Conservation (phyloP, 2,113 vertebrate genomes). For the Falco punctatus region DNA sequence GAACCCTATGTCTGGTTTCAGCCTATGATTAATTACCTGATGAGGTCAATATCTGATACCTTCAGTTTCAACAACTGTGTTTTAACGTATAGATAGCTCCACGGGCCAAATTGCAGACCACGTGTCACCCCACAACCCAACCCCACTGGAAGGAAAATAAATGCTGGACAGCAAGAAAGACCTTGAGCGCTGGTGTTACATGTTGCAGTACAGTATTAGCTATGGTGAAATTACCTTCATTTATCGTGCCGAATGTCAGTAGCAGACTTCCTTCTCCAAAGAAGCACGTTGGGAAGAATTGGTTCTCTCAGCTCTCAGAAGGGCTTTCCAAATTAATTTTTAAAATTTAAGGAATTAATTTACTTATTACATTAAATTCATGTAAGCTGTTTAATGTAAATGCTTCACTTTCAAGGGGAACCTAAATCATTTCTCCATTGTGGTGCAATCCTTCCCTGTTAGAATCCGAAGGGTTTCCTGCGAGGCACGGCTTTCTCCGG, state of each 20-base stretch:
- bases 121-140: neutral
- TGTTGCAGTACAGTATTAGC: neutral
- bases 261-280: neutral
- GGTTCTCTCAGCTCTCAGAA: slow-evolving; percentile 3
- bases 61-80: neutral
- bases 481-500: neutral
- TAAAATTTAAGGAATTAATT: slow-evolving; percentile 45
- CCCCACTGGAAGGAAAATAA: neutral
- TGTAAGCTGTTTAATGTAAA: slow-evolving; percentile 61
- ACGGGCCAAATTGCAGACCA: neutral
- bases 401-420: slow-evolving; percentile 37
- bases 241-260: neutral
- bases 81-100: neutral
- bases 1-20: neutral
- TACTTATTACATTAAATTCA: slow-evolving; percentile 24
- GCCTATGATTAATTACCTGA: neutral
- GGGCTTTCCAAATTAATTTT: slow-evolving; percentile 63
- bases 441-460: neutral
- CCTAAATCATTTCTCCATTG: slow-evolving; percentile 11
- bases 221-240: neutral
- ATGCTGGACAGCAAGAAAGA: neutral
- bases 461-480: neutral
- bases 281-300: neutral
- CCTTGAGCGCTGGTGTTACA: neutral
- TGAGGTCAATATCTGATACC: neutral